Evolutionary conservation across 2,888 invertebrate genomes (phyloP), one percentile per base, ranked within the genome.

Genomic region (Eilema depressum): DNA sequence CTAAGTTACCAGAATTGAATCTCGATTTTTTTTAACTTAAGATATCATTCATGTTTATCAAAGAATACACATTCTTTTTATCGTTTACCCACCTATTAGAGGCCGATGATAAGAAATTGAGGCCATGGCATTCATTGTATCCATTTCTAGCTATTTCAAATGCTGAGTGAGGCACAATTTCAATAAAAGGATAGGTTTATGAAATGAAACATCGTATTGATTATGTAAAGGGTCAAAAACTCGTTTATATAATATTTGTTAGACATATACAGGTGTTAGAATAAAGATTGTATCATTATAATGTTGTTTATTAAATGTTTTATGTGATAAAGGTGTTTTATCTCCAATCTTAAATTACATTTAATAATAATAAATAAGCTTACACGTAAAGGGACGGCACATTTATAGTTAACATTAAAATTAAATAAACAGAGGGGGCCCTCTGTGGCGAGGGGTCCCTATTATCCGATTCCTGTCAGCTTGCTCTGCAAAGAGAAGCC

Each of bases 271-370:
- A 72, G 74, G 73, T 79, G 74, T 79, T 81, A 78, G 77, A 79
- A 59, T 80, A 78, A 76, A 66, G 17, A 81, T 70, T 53, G 67
- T 77, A 76, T 75, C 61, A 80, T 72, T 76, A 71, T 73, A 66
- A 75, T 78, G 79, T 81, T 84, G 78, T 85, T 85, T 81, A 86
- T 77, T 82, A 82, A 85, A 84, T 83, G 81, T 84, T 83, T 78
- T 76, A 83, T 83, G 85, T 84, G 81, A 77, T 75, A 75, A 23
- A 20, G 25, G 63, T 61, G 56, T 33, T 77, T 75, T 57, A 69
- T 68, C 81, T 68, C 69, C 63, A 14, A 26, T 28, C 20, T 3
- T 12, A 23, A 8, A 10, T 30, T n/a, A 61, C n/a, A 10, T 61
- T 28, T 61, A 61, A 28, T 61, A 61, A 61, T 28, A 30, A 20